phyloP scores from a whole-genome alignment of 2,888 invertebrate genomes.

The Lymantria monacha region DNA sequence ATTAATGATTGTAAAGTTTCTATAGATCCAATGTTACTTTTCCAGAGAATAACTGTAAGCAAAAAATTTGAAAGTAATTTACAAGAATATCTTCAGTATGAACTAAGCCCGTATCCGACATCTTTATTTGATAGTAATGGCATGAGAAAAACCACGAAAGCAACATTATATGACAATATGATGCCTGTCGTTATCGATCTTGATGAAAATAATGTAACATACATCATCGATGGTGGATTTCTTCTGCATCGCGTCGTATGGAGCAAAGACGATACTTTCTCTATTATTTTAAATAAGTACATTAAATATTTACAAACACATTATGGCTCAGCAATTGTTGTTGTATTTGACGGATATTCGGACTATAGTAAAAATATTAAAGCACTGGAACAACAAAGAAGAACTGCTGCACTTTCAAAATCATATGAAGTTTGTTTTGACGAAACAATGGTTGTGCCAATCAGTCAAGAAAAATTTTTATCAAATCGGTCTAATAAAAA shows the following conservation, averaged over 20 bases:
- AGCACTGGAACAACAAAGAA: conserved; percentile 47
- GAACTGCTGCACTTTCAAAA: conserved; percentile 37
- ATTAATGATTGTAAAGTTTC: neutral
- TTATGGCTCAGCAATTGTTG: neutral
- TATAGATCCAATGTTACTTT: neutral
- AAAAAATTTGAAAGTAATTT: neutral
- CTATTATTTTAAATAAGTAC: neutral
- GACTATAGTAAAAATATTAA: conserved; percentile 46
- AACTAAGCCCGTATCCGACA: neutral
- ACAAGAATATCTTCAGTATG: neutral
- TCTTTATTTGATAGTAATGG: neutral
- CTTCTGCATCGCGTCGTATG: neutral
- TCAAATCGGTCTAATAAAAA: conserved; percentile 24
- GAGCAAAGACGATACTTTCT: neutral
- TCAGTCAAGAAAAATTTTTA: conserved; percentile 18
- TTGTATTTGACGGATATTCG: conserved; percentile 38
- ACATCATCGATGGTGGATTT: neutral
- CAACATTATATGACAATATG: neutral
- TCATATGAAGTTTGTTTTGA: conserved; percentile 42
- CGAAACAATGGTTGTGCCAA: conserved; percentile 34
- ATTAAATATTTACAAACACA: neutral
- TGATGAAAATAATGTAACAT: neutral
- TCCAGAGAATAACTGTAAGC: neutral
- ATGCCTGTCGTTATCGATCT: neutral
- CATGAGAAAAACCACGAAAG: neutral